phyloP scores from a whole-genome alignment of 1,140 invertebrate species.

The Drosophila pseudoobscura region DNA sequence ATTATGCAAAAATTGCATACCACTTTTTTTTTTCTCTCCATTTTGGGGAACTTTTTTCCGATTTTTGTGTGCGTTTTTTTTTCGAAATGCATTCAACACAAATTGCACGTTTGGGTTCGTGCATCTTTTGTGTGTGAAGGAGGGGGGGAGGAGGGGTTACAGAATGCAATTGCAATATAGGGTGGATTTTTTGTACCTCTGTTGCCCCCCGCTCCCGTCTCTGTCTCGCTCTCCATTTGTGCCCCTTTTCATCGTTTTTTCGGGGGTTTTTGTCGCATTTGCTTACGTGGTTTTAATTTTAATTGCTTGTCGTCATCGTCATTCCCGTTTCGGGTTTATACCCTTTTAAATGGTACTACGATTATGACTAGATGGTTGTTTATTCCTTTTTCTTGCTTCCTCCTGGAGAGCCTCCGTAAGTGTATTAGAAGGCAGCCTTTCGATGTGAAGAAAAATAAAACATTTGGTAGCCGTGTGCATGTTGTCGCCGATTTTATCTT shows the following conservation, averaged over 20 bases:
- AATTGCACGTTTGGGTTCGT: conserved; percentile 79
- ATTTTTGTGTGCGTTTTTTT: conserved; percentile 61
- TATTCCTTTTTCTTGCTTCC: too few relatives aligned
- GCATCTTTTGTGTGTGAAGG: conserved; percentile 67
- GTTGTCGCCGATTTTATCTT: conserved; percentile 80
- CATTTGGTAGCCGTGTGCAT: conserved; percentile 52
- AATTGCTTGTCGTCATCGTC: conserved; percentile 72
- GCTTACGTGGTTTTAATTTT: conserved; percentile 80
- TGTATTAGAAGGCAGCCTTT: too few relatives aligned
- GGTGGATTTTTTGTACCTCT: conserved; percentile 69
- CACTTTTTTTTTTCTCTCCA: conserved; percentile 40
- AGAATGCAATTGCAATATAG: conserved; percentile 69
- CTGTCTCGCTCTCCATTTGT: too few relatives aligned
- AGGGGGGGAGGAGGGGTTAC: conserved; percentile 6
- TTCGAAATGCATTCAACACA: conserved; percentile 77
- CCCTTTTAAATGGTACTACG: background rate
- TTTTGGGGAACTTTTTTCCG: conserved; percentile 55
- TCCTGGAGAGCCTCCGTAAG: too few relatives aligned
- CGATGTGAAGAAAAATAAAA: background rate
- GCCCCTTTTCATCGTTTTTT: conserved; percentile 40
- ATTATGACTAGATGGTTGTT: conserved; percentile 3
- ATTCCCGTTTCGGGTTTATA: conserved; percentile 1
- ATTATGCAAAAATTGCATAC: conserved; percentile 81
- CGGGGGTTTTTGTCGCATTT: conserved; percentile 69
- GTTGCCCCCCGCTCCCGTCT: conserved; percentile 1